These are phyloP conservation scores for Crotalus helleri DNA, from an alignment of 2,113 vertebrate genomes.

Conservation along the genomic window DNA sequence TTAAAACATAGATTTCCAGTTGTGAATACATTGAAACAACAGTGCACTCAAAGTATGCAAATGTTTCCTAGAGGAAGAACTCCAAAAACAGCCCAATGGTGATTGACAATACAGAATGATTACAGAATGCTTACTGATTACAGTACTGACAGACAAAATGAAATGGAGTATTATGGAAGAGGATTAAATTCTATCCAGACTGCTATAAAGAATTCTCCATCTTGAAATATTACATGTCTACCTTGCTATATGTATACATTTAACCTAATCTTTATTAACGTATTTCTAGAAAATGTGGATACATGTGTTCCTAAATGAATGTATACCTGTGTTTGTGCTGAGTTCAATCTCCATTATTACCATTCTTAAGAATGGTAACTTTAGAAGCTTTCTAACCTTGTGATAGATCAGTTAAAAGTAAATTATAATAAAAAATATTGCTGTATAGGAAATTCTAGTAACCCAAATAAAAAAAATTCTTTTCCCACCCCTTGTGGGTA, in stretches of 20 bases:
- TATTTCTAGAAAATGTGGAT: background rate
- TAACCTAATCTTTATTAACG: background rate
- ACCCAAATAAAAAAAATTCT: background rate
- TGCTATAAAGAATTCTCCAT: background rate
- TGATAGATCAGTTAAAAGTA: background rate
- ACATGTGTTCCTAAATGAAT: background rate
- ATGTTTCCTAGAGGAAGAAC: background rate
- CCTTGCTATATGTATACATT: background rate
- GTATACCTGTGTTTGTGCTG: background rate
- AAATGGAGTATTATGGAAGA: background rate
- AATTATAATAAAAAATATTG: background rate
- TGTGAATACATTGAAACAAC: background rate
- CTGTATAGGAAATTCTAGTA: background rate
- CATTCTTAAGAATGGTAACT: background rate
- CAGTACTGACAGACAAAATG: background rate
- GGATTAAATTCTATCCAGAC: background rate
- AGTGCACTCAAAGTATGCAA: background rate
- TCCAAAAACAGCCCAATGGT: background rate
- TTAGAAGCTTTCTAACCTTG: background rate
- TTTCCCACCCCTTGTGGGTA: background rate
- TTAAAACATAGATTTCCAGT: background rate
- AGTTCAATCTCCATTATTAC: background rate
- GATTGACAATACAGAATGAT: background rate
- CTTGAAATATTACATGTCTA: background rate
- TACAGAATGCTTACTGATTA: background rate